These are phyloP conservation scores for Apis mellifera DNA, from an alignment of 1,140 invertebrate genomes.

Conservation along the genomic window DNA sequence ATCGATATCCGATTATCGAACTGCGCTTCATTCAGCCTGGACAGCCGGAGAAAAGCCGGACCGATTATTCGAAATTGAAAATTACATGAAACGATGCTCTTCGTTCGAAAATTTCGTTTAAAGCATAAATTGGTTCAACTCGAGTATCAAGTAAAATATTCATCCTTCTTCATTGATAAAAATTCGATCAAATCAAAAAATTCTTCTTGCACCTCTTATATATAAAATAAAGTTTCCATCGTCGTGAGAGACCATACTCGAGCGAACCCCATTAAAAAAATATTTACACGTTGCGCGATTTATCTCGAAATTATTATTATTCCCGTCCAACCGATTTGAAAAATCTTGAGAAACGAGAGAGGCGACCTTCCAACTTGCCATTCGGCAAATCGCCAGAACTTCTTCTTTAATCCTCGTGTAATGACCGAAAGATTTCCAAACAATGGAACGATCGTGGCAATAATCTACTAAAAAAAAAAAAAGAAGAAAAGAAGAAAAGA, in stretches of 20 bases:
- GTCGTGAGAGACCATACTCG: background rate
- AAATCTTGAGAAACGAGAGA: background rate
- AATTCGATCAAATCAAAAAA: background rate
- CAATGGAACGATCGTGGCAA: background rate
- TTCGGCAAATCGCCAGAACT: constrained; percentile 34
- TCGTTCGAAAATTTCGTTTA: background rate
- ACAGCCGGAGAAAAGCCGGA: background rate
- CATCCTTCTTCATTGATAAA: background rate
- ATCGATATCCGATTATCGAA: background rate
- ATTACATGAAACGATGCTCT: background rate
- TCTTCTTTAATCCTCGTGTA: constrained; percentile 30
- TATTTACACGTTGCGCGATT: background rate
- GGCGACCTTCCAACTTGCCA: too few species aligned
- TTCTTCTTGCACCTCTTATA: too few species aligned
- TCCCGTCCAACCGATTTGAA: background rate
- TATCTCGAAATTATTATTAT: background rate
- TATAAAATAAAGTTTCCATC: background rate
- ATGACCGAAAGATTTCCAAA: constrained; percentile 24
- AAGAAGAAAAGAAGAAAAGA: too few species aligned
- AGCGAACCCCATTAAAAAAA: background rate
- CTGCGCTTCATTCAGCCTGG: background rate
- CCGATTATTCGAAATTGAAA: constrained; percentile 6
- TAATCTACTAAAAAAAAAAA: too few species aligned
- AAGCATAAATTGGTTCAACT: background rate
- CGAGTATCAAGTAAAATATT: background rate